Base-by-base conservation (phyloP, 2,113 vertebrate genomes). In the Monopterus albus region DNA sequence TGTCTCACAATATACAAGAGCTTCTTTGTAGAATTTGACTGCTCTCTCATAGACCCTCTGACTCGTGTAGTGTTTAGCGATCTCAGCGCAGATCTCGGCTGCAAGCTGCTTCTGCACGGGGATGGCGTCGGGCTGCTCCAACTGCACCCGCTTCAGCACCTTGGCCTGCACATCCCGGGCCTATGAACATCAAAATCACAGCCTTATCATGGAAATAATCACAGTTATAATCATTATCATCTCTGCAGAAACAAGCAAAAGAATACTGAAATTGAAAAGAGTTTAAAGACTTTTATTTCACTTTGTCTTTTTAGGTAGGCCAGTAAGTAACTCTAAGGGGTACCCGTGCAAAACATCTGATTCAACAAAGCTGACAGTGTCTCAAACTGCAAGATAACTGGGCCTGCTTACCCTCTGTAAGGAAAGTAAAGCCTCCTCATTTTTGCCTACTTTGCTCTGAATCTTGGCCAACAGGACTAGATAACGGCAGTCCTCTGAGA, bases 11-110 rank as follows among this genome's bases (percentile, higher is more conserved):
- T 99, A 96, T 89, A 96, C 94, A 94, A 99, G 95, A 65, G 97
- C 98, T 85, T 99, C 98, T 95, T 96, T 98, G 94, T 99, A 99
- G 94, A 96, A 99, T 86, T 94, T 96, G 93, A 98, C 96, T 70
- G 97, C 96, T 89, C 95, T 95, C 85, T 99, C 97, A 79, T 95
- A 96, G 93, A 97, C 97, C 72, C 94, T 89, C 90, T 96, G 96
- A 91, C 92, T 93, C 77, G 96, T 91, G 68, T 93, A 96, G 92
- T 96, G 96, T 90, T 96, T 96, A 87, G 96, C 98, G 86, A 99
- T 97, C 90, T 98, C 96, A 21, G 94, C 90, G 86, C 96, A 98
- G 92, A 99, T 98, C 90, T 98, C 95, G 53, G 97, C 95, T 1
- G 96, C 96, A 59, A 97, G 93, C 81, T 95, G 95, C 78, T 97